Evolutionary conservation across 2,113 vertebrate genomes (phyloP), one percentile per base, ranked within the genome.

Genomic region (Eleginops maclovinus): DNA sequence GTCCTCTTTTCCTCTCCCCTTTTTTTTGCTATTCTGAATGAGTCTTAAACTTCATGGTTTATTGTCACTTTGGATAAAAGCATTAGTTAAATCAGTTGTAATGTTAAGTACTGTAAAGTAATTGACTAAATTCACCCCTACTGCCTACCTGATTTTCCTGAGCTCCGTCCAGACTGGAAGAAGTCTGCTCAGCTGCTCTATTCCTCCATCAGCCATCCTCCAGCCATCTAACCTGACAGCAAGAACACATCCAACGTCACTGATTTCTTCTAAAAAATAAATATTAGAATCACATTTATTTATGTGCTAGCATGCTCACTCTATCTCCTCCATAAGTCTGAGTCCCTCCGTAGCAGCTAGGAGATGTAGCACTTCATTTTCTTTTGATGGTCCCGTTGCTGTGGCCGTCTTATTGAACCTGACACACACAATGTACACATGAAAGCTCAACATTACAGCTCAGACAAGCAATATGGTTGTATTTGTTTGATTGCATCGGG

Each of bases 171-270:
- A 95, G 22, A 22, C n/a, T 0, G 89, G 90, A 54, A 98, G 84
- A 43, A 92, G 36, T 72, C 82, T 81, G 16, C 89, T 93, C 40
- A 99, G 87, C 75, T 89, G 84, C 68, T 88, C 83, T 68, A 94
- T 70, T 15, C 95, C 96, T 3, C n/a, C 4, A 22, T 96, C 92
- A 60, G 89, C 89, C 55, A 97, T 95, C 72, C 88, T 75, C 88
- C 95, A 96, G 81, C 92, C 80, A 19, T 94, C 94, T 89, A 99
- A 87, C 77, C 97, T 99, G 91, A 41, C 87, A 87, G 44, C 43
- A 59, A 49, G 14, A 12, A 51, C 13, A 51, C 8, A 64, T 28
- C 43, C 8, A 55, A 28, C 21, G 15, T 14, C 12, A 24, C n/a
- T 16, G 16, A 68, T 36, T 13, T 11, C n/a, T 51, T 49, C 41